Evolutionary conservation across 2,113 vertebrate genomes (phyloP), one percentile per base, ranked within the genome.

Genomic region (Lanius ludovicianus): DNA sequence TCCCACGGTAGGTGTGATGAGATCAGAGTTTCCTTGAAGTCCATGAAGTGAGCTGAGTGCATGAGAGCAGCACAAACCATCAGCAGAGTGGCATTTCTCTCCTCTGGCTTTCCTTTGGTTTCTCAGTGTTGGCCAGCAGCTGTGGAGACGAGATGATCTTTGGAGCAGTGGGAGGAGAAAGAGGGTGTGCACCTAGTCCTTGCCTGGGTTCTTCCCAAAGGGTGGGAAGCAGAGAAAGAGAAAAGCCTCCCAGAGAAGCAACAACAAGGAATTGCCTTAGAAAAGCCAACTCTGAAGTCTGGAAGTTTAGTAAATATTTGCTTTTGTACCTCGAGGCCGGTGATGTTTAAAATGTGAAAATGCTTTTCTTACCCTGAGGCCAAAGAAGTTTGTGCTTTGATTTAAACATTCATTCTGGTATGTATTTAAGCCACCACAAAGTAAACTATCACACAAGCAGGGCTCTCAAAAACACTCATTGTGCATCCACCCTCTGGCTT

Each of bases 281-380:
- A 76, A 95, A 95, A 89, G 20, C 15, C 50, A 89, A 8, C 28
- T 79, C 44, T 85, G 57, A 87, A 73, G 87, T 87, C 70, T 95
- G 49, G n/a, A 89, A 87, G 23, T 96, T 94, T 79, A 68, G 59
- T 75, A 96, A 96, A 81, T 93, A 92, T 75, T 94, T 86, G 52
- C 11, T 11, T 83, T 95, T 67, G 60, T 83, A 93, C 81, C 84
- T 91, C 41, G 28, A 65, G 74, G 47, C 24, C 30, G n/a, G 18
- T 3, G 9, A 64, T 64, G 42, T 93, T 96, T 96, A 69, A 93
- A 94, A 77, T 70, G 10, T 91, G 91, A 65, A 92, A 94, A 74
- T 90, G 6, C 19, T 90, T 93, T 96, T 81, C 49, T 71, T 90
- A 88, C 64, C 92, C 56, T 27, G 39, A 86, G 83, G 68, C 67